These are phyloP conservation scores for Mnemiopsis leidyi DNA, from an alignment of 37 sponge, comb jelly and placozoan species.

Conservation along the genomic window DNA sequence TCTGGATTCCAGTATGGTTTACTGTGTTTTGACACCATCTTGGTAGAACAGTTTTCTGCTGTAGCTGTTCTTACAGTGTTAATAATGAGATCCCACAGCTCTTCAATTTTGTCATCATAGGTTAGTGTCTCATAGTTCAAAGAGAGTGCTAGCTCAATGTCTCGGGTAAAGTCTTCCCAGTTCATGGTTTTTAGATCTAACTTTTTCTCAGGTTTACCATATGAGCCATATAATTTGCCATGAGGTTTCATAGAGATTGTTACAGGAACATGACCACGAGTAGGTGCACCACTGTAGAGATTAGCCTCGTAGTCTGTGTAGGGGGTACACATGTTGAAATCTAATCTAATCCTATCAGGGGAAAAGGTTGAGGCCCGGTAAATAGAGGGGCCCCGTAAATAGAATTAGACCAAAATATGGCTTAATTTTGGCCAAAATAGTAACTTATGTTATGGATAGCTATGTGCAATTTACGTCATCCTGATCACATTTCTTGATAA, in stretches of 20 bases:
- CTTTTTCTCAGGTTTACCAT: not conserved
- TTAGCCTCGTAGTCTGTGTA: too few relatives aligned
- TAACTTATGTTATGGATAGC: too few relatives aligned
- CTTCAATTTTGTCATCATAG: not conserved
- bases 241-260: not conserved
- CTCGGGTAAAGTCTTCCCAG: not conserved
- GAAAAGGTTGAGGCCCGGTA: too few relatives aligned
- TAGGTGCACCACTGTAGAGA: slow-evolving; percentile 22
- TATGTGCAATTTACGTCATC: too few relatives aligned
- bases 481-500: too few relatives aligned
- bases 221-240: not conserved
- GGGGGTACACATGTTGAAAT: too few relatives aligned
- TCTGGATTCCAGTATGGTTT: not conserved
- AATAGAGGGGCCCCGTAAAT: too few relatives aligned
- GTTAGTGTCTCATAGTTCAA: not conserved
- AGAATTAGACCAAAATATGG: too few relatives aligned
- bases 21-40: not conserved
- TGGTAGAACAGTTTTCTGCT: not conserved
- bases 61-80: not conserved
- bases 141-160: not conserved
- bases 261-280: not conserved
- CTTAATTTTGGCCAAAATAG: too few relatives aligned
- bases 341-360: too few relatives aligned
- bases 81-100: not conserved
- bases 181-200: not conserved